Base-by-base conservation (phyloP, 2,113 vertebrate species). In the Myotis brandtii region DNA sequence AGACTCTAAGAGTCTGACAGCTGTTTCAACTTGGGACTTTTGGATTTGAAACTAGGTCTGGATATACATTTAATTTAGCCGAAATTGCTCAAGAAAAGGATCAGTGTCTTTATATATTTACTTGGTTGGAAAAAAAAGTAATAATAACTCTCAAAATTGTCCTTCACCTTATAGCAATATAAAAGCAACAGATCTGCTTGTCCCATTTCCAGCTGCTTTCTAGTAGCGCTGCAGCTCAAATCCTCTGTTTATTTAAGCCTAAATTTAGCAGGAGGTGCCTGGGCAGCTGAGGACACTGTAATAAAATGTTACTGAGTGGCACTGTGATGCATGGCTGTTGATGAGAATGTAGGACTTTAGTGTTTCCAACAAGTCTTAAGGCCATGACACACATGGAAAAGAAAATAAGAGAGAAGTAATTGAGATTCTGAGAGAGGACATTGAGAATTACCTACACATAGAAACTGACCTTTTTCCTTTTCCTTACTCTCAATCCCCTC, bases 251-350 rank as follows among this genome's bases (percentile, higher is more conserved):
- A 85, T 72, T 96, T 86, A 86, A 95, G 88, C 32, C 87, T 93
- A 96, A 97, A 96, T 97, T 97, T 96, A 97, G 92, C 79, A 80
- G 14, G 85, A 95, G 50, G 62, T 72, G 56, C 40, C 87, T 40
- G 54, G 95, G 94, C 86, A 97, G 62, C 73, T 97, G 73, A 75
- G 95, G 96, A 97, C 76, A 88, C 88, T 73, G 88, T 69, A 96
- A 79, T 96, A 69, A 95, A 95, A 77, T 40, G 43, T 76, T 23
- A 87, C 34, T 50, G 46, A 84, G 87, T 52, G 67, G 27, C 14
- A 5, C 70, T 67, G 0, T 13, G 80, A 32, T 91, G 80, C 40
- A 34, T 3, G 21, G 69, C 77, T 69, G 17, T 21, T 34, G 79
- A 62, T 27, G 92, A 95, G 77, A 54, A 85, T 52, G 67, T 18